These are phyloP conservation scores for Pseudoatta argentina DNA, from an alignment of 1,140 invertebrate genomes.

Conservation along the genomic window DNA sequence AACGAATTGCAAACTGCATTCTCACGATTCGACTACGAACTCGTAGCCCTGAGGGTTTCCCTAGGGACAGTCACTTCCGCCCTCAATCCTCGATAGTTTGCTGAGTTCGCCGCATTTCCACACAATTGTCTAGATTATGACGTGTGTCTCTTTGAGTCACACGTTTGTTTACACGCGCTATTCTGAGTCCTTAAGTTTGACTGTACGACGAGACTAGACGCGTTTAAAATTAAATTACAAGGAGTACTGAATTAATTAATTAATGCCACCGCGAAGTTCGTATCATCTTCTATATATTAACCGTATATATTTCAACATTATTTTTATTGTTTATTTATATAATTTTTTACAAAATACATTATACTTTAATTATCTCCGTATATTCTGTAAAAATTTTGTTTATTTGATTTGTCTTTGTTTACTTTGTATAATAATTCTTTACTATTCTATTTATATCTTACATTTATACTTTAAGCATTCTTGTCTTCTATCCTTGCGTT, in stretches of 20 bases:
- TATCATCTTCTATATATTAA: too few species aligned
- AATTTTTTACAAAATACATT: too few species aligned
- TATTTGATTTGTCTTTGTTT: too few species aligned
- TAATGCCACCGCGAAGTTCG: background rate
- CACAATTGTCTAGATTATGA: slow-evolving; percentile 15
- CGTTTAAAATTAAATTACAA: background rate
- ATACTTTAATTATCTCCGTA: too few species aligned
- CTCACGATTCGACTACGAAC: slow-evolving; percentile 48
- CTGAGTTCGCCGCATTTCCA: background rate
- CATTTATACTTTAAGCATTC: too few species aligned
- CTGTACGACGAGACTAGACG: background rate
- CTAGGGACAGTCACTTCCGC: background rate
- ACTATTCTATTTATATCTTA: too few species aligned
- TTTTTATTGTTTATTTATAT: too few species aligned
- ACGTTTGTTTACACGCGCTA: background rate
- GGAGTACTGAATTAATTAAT: background rate
- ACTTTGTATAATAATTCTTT: too few species aligned
- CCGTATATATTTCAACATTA: too few species aligned
- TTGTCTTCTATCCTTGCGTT: too few species aligned
- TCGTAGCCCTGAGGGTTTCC: slow-evolving; percentile 14
- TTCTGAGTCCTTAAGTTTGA: background rate
- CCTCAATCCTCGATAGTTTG: slow-evolving; percentile 30
- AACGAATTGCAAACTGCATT: slow-evolving; percentile 70
- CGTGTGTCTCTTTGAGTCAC: background rate
- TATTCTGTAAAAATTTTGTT: too few species aligned